Conservation (phyloP, 2,113 vertebrate genomes). For the Dolichotis patagonum region DNA sequence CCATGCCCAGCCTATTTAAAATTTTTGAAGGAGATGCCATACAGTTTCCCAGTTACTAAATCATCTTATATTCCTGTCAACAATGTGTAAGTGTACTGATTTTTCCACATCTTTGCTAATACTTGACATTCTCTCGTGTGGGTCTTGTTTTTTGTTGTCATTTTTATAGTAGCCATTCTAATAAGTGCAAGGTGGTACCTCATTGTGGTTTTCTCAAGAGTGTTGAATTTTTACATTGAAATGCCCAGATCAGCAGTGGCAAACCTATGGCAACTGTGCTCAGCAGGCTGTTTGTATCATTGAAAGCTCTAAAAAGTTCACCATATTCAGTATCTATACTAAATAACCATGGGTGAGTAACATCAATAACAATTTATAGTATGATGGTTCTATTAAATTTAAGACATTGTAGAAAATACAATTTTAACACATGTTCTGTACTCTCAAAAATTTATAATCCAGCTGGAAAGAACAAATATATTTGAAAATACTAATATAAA, state of each 20-base stretch:
- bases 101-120: constrained; percentile 48
- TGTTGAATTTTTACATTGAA: constrained; percentile 6
- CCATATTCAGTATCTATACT: background rate
- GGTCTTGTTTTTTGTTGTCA: background rate
- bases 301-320: background rate
- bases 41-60: background rate
- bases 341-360: background rate
- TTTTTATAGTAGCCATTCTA: background rate
- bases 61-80: background rate
- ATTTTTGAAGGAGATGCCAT: background rate
- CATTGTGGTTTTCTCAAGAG: background rate
- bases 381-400: constrained; percentile 24
- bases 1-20: background rate
- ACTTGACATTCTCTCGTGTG: background rate
- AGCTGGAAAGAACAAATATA: background rate
- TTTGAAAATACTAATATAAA: constrained; percentile 51
- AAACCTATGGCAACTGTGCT: background rate
- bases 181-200: background rate
- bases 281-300: background rate
- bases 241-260: background rate
- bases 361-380: background rate
- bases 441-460: constrained; percentile 45
- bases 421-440: background rate
- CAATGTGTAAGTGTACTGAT: background rate
- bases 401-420: background rate